Conservation (phyloP, 2,888 invertebrate genomes). For the Plagodis dolabraria region DNA sequence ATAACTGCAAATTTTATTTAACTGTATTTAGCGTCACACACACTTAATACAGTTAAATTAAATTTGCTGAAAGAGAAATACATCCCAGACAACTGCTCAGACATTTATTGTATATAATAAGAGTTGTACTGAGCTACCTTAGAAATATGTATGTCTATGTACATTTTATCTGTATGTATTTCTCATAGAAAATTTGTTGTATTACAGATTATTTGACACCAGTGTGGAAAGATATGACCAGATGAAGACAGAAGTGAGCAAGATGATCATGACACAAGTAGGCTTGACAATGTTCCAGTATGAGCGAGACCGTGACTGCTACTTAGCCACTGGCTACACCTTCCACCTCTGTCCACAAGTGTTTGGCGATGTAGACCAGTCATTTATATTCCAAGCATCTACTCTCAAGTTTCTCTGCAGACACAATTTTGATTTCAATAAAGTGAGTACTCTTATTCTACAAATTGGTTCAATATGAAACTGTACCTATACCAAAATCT, state of each 20-base stretch:
- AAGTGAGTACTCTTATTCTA: constrained; percentile 81
- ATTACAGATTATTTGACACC: constrained; percentile 73
- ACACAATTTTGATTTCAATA: constrained; percentile 90
- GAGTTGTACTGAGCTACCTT: too few relatives aligned
- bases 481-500: too few relatives aligned
- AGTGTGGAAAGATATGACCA: constrained; percentile 68
- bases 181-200: neutral
- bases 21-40: too few relatives aligned
- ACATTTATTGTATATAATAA: too few relatives aligned
- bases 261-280: constrained; percentile 87
- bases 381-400: constrained; percentile 86
- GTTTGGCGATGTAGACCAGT: constrained; percentile 85
- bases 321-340: constrained; percentile 86
- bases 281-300: constrained; percentile 88
- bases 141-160: too few relatives aligned
- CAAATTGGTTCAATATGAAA: too few relatives aligned
- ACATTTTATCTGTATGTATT: too few relatives aligned
- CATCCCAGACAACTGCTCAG: too few relatives aligned
- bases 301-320: constrained; percentile 83
- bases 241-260: constrained; percentile 65
- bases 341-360: constrained; percentile 88
- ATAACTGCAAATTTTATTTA: too few relatives aligned
- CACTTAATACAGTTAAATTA: too few relatives aligned
- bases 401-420: constrained; percentile 86
- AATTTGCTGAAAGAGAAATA: too few relatives aligned